Percentiles rank a stretch among this genome's conserved stretches.
phyloP scores from a whole-genome alignment of 2,113 vertebrate genomes.

The Anarhynchus alexandrinus region DNA sequence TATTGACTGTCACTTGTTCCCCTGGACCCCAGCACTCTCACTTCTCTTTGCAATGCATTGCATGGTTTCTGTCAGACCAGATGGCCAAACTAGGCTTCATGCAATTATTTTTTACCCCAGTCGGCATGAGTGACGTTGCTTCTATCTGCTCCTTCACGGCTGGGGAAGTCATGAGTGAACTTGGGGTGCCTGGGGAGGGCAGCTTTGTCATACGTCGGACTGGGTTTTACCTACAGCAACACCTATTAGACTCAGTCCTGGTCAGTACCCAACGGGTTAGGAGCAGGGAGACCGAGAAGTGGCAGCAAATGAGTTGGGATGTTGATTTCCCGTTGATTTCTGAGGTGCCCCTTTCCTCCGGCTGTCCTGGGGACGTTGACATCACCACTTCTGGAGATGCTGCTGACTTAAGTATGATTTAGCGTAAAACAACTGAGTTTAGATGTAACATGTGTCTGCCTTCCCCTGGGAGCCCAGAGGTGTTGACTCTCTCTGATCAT shows the following conservation, averaged over 20 bases:
- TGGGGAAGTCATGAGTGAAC: not conserved
- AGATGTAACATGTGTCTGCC: not conserved
- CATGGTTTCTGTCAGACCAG: not conserved
- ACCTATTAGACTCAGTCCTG: not conserved
- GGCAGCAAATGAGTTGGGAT: not conserved
- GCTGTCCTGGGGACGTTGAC: not conserved
- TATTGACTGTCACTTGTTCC: not conserved
- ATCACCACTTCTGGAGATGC: conserved; percentile 4
- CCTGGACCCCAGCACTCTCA: not conserved
- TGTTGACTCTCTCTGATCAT: conserved; percentile 35
- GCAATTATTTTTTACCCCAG: not conserved
- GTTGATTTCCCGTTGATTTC: not conserved
- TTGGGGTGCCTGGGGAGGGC: not conserved
- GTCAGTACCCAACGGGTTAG: not conserved
- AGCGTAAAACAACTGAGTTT: not conserved
- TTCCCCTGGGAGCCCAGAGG: not conserved
- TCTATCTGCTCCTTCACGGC: not conserved
- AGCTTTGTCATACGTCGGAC: not conserved
- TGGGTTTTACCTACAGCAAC: not conserved
- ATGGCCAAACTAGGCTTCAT: not conserved
- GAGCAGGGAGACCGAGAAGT: not conserved
- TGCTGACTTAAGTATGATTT: not conserved
- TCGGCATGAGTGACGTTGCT: not conserved
- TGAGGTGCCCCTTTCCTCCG: not conserved
- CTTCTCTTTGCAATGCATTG: not conserved